These are phyloP conservation scores for Dasypus novemcinctus DNA, from an alignment of 2,113 vertebrate genomes.

Conservation along the genomic window DNA sequence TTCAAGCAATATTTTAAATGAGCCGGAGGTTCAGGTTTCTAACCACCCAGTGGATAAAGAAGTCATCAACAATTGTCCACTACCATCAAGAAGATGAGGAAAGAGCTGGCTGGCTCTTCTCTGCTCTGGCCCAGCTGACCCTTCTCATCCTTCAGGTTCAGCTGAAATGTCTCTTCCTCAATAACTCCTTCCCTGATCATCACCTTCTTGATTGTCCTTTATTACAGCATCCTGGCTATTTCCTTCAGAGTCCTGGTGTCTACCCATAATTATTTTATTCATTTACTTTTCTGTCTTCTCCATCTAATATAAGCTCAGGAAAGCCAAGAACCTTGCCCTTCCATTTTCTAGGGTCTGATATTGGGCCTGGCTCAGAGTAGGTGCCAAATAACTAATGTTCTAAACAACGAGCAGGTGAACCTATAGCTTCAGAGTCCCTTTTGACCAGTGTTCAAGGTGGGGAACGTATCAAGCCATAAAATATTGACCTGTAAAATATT, in stretches of 20 bases:
- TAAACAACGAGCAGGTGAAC: not conserved
- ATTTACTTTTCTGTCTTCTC: not conserved
- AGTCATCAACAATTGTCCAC: not conserved
- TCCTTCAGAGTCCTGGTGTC: not conserved
- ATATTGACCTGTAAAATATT: slow-evolving; percentile 60
- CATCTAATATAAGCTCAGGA: not conserved
- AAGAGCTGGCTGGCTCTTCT: not conserved
- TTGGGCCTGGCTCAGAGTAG: not conserved
- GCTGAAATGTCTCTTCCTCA: not conserved
- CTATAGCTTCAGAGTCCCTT: not conserved
- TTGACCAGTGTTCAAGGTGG: not conserved
- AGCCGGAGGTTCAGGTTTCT: not conserved
- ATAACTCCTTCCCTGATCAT: not conserved
- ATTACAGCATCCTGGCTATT: not conserved
- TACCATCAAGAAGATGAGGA: not conserved
- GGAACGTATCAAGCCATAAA: slow-evolving; percentile 37
- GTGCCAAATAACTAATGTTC: not conserved
- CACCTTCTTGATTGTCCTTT: not conserved
- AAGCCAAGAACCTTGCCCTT: not conserved
- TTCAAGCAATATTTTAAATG: slow-evolving; percentile 10
- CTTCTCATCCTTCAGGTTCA: not conserved
- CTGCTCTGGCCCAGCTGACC: not conserved
- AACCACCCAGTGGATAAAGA: not conserved
- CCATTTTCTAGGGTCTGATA: not conserved
- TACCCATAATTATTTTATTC: not conserved